Evolutionary conservation across 2,113 vertebrate genomes (phyloP).

Genomic region (Orcinus orca): DNA sequence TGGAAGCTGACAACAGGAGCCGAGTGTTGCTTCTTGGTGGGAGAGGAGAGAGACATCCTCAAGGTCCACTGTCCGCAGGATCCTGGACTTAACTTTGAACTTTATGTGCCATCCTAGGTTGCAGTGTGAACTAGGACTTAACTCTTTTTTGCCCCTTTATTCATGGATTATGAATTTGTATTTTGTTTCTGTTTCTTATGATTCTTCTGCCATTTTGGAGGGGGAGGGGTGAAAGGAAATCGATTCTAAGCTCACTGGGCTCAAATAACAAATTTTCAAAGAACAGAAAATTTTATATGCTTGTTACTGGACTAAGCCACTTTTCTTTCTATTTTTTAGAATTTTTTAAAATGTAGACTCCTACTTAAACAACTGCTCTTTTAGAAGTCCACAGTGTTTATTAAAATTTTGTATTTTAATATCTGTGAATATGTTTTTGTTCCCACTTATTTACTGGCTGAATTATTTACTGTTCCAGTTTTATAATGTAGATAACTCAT

Average conservation of each 20-base stretch:
- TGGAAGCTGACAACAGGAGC: neutral
- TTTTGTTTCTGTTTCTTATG: neutral
- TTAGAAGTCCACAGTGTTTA: slow-evolving; percentile 11
- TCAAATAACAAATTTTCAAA: neutral
- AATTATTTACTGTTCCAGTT: slow-evolving; percentile 9
- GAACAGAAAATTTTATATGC: neutral
- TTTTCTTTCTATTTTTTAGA: neutral
- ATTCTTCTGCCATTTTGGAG: neutral
- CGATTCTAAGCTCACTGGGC: neutral
- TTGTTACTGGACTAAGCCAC: neutral
- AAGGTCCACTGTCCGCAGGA: neutral
- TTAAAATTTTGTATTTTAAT: slow-evolving; percentile 7
- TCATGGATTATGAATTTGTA: neutral
- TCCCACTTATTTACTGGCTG: neutral
- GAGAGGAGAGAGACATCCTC: neutral
- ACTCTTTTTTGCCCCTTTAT: neutral
- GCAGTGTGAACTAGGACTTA: neutral
- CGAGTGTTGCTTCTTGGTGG: neutral
- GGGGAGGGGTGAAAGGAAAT: neutral
- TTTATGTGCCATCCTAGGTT: neutral
- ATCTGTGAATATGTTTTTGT: neutral
- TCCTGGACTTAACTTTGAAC: neutral
- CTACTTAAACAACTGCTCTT: neutral
- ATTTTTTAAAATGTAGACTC: neutral
- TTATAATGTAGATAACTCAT: neutral